A percentile compares a stretch with the other conserved stretches of the same genome.
phyloP scores from a whole-genome alignment of 2,888 invertebrate species.

The Cosmorhoe ocellata region DNA sequence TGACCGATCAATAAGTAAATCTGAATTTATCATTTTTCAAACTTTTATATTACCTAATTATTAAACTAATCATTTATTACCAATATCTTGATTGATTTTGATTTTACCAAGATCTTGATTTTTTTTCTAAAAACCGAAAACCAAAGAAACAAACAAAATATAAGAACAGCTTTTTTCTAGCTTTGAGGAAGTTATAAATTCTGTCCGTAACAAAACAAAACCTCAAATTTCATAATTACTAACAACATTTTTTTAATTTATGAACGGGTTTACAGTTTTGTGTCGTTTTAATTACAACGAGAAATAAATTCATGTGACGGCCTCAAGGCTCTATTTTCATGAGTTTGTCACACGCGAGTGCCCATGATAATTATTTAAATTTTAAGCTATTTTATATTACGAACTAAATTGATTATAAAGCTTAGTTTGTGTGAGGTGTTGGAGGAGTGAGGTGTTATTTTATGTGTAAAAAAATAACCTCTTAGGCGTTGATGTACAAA shows the following conservation, averaged over 20 bases:
- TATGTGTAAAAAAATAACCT: background rate
- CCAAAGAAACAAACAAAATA: too few relatives aligned
- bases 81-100: too few relatives aligned
- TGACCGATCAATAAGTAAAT: too few relatives aligned
- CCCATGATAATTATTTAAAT: constrained; percentile 36
- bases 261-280: constrained; percentile 26
- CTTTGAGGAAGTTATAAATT: constrained; percentile 11
- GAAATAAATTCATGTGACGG: constrained; percentile 33
- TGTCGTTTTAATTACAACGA: constrained; percentile 34
- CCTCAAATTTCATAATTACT: constrained; percentile 7
- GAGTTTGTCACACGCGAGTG: constrained; percentile 31
- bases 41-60: too few relatives aligned
- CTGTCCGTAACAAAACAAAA: background rate
- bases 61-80: too few relatives aligned
- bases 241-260: constrained; percentile 19
- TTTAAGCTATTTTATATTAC: constrained; percentile 21
- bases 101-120: too few relatives aligned
- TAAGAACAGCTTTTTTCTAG: too few relatives aligned
- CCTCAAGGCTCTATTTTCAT: constrained; percentile 29
- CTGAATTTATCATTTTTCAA: too few relatives aligned
- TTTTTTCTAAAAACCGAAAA: too few relatives aligned
- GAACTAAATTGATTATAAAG: constrained; percentile 18
- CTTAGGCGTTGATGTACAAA: background rate
- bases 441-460: constrained; percentile 17
- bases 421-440: constrained; percentile 28